Percentiles rank a stretch among this genome's conserved stretches.
These are phyloP conservation scores for Meteorus sp. DNA, from an alignment of 1,140 invertebrate species.

Conservation along the genomic window DNA sequence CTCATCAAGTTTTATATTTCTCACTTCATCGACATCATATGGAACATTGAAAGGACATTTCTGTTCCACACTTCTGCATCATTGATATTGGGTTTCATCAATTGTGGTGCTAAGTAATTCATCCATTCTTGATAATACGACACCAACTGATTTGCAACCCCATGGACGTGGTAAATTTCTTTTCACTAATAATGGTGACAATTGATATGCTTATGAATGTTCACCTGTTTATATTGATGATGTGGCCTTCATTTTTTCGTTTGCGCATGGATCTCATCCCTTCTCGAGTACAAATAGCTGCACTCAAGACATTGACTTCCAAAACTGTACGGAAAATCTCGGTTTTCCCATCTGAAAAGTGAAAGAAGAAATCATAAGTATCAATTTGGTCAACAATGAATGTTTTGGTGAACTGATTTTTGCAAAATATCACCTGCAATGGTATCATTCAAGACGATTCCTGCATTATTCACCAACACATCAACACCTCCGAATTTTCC, in stretches of 20 bases:
- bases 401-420: too few relatives aligned
- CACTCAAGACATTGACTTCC: constrained; percentile 60
- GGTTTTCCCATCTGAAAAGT: constrained; percentile 13
- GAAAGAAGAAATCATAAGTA: neutral
- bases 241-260: constrained; percentile 62
- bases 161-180: too few relatives aligned
- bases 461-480: constrained; percentile 11
- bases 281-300: constrained; percentile 58
- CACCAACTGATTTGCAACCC: too few relatives aligned
- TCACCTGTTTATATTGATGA: constrained; percentile 65
- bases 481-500: neutral
- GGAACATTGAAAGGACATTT: too few relatives aligned
- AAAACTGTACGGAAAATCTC: constrained; percentile 12
- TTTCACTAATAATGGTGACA: neutral
- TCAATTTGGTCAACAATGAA: neutral
- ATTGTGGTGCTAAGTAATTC: too few relatives aligned
- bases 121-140: too few relatives aligned
- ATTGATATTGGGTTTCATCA: too few relatives aligned
- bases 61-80: too few relatives aligned
- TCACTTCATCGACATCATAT: too few relatives aligned
- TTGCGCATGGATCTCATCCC: constrained; percentile 61
- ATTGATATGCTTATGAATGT: neutral
- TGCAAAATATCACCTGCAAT: neutral
- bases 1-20: too few relatives aligned
- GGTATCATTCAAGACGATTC: neutral